A percentile compares a stretch with the other conserved stretches of the same genome.
Conservation (phyloP, 2,113 vertebrate genomes). For the Tachysurus vachellii region DNA sequence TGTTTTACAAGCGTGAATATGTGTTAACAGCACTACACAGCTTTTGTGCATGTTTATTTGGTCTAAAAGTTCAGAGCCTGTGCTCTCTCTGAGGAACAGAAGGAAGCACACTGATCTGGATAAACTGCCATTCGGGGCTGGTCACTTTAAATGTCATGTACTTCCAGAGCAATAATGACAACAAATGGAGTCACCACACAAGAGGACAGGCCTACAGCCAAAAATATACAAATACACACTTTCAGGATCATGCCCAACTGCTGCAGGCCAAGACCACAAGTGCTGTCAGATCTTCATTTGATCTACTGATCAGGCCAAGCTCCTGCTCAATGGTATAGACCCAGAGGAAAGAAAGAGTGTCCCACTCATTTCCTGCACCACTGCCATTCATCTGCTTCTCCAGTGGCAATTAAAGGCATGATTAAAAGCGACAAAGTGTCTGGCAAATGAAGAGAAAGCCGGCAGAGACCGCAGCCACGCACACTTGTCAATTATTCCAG, state of each 20-base stretch:
- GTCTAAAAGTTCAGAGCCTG: slow-evolving; percentile 13
- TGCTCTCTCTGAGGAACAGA: not conserved
- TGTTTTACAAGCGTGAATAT: slow-evolving; percentile 28
- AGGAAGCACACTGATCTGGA: not conserved
- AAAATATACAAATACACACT: slow-evolving; percentile 38
- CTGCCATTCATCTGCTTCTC: slow-evolving; percentile 68
- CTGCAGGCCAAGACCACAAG: slow-evolving; percentile 29
- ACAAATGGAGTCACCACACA: slow-evolving; percentile 32
- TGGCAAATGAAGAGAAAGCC: slow-evolving; percentile 78
- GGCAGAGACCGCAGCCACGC: slow-evolving; percentile 69
- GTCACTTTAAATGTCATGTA: slow-evolving; percentile 38
- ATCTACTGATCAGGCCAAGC: slow-evolving; percentile 32
- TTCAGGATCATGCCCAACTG: slow-evolving; percentile 2
- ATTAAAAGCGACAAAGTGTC: slow-evolving; percentile 81
- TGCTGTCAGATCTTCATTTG: slow-evolving; percentile 47
- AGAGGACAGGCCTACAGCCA: slow-evolving; percentile 40
- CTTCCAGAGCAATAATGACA: slow-evolving; percentile 27
- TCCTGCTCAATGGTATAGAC: not conserved
- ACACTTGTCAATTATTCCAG: slow-evolving; percentile 72
- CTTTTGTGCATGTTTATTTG: slow-evolving; percentile 6
- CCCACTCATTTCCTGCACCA: slow-evolving; percentile 52
- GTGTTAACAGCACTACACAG: slow-evolving; percentile 24
- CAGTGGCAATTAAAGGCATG: slow-evolving; percentile 77
- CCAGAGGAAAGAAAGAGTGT: slow-evolving; percentile 3
- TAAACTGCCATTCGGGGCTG: slow-evolving; percentile 20